Conservation (phyloP, 2,113 vertebrate species). For the Euleptes europaea region DNA sequence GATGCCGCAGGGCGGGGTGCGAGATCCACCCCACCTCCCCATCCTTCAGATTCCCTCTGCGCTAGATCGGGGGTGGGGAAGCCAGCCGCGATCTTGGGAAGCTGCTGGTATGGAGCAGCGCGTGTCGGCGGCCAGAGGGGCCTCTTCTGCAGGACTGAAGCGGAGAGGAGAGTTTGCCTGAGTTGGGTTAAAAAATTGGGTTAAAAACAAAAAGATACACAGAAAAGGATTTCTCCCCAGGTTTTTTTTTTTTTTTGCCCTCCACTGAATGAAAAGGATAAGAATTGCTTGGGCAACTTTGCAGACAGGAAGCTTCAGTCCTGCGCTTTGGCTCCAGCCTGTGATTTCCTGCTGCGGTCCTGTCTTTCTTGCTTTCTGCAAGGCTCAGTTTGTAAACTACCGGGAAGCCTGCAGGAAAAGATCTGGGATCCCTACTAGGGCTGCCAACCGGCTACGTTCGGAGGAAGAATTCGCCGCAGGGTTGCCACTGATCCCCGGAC, state of each 20-base stretch:
- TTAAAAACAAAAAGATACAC: background rate
- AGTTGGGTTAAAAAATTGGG: too few relatives aligned
- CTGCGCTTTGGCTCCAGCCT: background rate
- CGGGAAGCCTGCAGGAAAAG: background rate
- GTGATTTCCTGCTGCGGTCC: background rate
- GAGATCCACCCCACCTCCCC: background rate
- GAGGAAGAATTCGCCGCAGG: too few relatives aligned
- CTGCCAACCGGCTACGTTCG: too few relatives aligned
- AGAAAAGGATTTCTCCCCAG: background rate
- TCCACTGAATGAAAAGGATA: conserved; percentile 12
- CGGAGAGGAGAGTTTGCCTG: background rate
- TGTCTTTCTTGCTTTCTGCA: background rate
- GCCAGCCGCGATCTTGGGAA: background rate
- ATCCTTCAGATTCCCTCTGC: too few relatives aligned
- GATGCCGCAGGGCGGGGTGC: background rate
- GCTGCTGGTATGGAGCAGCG: background rate
- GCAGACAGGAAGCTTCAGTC: background rate
- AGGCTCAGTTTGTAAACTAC: background rate
- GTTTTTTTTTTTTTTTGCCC: accelerated
- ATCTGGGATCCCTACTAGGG: too few relatives aligned
- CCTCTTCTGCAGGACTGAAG: background rate
- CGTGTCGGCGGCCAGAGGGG: background rate
- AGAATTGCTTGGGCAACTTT: conserved; percentile 23
- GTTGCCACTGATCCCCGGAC: too few relatives aligned
- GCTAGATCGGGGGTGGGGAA: background rate